Evolutionary conservation across 2,888 invertebrate species (phyloP).

Genomic region (Andrena flavipes): DNA sequence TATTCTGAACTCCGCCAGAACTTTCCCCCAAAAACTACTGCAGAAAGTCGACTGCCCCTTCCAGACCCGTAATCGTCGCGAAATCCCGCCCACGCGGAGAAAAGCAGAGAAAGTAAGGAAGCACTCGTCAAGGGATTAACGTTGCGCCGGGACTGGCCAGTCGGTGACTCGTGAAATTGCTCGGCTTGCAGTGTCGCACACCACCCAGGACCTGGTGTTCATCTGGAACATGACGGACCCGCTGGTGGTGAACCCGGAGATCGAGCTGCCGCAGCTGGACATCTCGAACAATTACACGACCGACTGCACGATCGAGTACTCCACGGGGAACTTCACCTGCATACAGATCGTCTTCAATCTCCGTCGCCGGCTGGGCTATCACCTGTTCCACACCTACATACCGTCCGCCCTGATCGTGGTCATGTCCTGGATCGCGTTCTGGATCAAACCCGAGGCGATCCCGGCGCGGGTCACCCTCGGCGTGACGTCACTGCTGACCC

Average conservation of each 20-base stretch:
- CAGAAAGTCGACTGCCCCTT: not conserved
- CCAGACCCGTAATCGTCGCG: not conserved
- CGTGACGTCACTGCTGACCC: conserved; percentile 93
- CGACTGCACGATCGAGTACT: conserved; percentile 95
- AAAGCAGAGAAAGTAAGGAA: not conserved
- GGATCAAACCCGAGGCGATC: conserved; percentile 97
- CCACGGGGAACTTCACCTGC: conserved; percentile 96
- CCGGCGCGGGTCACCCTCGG: conserved; percentile 95
- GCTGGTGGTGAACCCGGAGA: conserved; percentile 94
- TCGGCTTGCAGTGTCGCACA: conserved; percentile 91
- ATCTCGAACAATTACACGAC: conserved; percentile 94
- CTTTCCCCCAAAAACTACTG: too few species aligned
- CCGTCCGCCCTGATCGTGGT: conserved; percentile 96
- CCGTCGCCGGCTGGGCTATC: conserved; percentile 93
- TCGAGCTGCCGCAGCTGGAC: conserved; percentile 95
- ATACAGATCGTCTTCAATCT: conserved; percentile 95
- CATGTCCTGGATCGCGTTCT: conserved; percentile 98
- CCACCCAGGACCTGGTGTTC: conserved; percentile 94
- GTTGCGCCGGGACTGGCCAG: not conserved
- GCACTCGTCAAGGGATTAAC: not conserved
- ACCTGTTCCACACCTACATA: conserved; percentile 96
- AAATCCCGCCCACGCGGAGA: not conserved
- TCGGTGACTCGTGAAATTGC: conserved; percentile 2
- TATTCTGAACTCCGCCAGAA: too few species aligned
- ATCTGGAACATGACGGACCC: conserved; percentile 96